Conservation (phyloP, 2,113 vertebrate species). For the Calyptommatus sinebrachiatus region DNA sequence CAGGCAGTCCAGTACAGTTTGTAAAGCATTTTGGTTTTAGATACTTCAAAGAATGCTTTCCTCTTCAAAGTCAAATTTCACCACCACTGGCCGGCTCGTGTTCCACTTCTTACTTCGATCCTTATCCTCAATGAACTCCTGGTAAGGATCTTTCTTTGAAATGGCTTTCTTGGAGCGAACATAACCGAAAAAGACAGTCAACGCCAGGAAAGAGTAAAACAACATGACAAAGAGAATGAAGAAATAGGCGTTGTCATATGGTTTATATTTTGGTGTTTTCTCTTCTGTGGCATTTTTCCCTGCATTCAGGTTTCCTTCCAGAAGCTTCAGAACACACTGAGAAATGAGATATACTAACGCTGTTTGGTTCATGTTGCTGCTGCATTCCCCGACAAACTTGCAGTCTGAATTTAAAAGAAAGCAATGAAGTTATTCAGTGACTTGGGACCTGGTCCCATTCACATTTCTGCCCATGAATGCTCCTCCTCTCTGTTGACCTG, state of each 20-base stretch:
- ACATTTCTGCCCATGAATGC: not conserved
- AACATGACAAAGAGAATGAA: conserved; percentile 90
- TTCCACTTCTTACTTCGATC: conserved; percentile 73
- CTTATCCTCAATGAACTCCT: conserved; percentile 76
- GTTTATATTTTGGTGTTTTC: conserved; percentile 74
- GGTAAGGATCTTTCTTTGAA: conserved; percentile 82
- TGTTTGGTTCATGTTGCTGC: conserved; percentile 72
- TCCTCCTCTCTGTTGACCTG: conserved; percentile 21
- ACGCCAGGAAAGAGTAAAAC: conserved; percentile 86
- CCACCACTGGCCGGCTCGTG: conserved; percentile 62
- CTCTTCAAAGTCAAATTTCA: conserved; percentile 87
- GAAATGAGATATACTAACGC: conserved; percentile 70
- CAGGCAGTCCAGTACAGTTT: conserved; percentile 41
- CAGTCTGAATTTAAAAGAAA: conserved; percentile 40
- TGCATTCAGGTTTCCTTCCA: conserved; percentile 73
- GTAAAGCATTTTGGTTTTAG: conserved; percentile 50
- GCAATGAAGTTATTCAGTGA: conserved; percentile 37
- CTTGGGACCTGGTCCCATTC: conserved; percentile 7
- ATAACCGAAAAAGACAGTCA: conserved; percentile 83
- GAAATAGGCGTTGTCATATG: conserved; percentile 88
- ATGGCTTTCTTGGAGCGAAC: conserved; percentile 76
- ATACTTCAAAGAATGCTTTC: conserved; percentile 79
- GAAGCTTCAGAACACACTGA: conserved; percentile 77
- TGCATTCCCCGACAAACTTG: conserved; percentile 29
- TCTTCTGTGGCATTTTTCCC: conserved; percentile 66